These are phyloP conservation scores for Heliconius hortense DNA, from an alignment of 2,888 invertebrate species.

Conservation along the genomic window DNA sequence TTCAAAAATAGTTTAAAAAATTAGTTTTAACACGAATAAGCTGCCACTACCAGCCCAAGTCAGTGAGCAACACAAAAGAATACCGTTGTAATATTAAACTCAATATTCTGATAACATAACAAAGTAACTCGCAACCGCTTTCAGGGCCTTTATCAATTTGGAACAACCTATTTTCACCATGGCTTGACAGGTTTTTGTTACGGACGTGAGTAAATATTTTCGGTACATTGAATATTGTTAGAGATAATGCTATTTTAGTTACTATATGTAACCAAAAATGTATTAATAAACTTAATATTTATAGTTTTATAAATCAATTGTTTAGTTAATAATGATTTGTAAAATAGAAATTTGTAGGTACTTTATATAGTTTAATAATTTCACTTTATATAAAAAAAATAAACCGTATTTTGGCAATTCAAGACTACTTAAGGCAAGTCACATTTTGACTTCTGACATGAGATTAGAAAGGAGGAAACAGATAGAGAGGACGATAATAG, in stretches of 20 bases:
- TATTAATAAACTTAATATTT: not conserved
- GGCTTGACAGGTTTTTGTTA: constrained; percentile 27
- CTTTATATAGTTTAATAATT: too few relatives aligned
- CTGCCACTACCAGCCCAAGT: not conserved
- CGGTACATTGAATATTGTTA: constrained; percentile 1
- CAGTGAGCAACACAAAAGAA: not conserved
- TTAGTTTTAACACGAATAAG: not conserved
- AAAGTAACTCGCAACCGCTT: constrained; percentile 21
- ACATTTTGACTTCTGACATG: too few relatives aligned
- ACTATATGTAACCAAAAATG: not conserved
- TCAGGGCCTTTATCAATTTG: constrained; percentile 34
- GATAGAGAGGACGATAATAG: too few relatives aligned
- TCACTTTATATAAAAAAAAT: too few relatives aligned
- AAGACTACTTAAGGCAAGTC: not conserved
- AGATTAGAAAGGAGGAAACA: too few relatives aligned
- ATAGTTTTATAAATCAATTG: not conserved
- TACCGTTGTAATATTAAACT: constrained; percentile 8
- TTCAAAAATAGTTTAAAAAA: not conserved
- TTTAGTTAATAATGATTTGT: too few relatives aligned
- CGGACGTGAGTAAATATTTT: constrained; percentile 31
- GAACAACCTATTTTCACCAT: constrained; percentile 33
- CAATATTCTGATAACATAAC: constrained; percentile 19
- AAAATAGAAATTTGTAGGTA: too few relatives aligned
- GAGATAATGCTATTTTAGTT: constrained; percentile 5
- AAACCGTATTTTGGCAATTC: not conserved